A percentile compares a stretch with the other conserved stretches of the same genome.
These are phyloP conservation scores for Bhutanitis thaidina DNA, from an alignment of 2,888 invertebrate species.

Conservation along the genomic window DNA sequence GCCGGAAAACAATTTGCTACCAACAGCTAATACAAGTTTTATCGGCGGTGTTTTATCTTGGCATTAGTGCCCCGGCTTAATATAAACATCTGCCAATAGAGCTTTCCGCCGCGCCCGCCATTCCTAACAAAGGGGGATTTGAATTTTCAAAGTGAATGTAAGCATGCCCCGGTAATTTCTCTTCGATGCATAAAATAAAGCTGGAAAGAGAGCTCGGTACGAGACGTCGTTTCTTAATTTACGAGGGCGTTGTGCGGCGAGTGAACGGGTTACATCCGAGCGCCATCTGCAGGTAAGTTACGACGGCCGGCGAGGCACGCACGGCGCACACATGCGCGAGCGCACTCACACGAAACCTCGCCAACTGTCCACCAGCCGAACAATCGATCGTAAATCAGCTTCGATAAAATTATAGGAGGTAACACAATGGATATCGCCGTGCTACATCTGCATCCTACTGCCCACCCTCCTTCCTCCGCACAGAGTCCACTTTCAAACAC, in stretches of 20 bases:
- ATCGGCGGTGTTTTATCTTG: constrained; percentile 56
- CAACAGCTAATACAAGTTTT: constrained; percentile 46
- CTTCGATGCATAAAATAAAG: constrained; percentile 56
- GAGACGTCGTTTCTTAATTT: constrained; percentile 70
- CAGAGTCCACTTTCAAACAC: constrained; percentile 67
- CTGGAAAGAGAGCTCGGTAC: constrained; percentile 52
- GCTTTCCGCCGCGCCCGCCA: constrained; percentile 25
- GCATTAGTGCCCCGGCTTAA: constrained; percentile 40
- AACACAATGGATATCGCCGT: constrained; percentile 71
- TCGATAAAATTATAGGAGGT: constrained; percentile 80
- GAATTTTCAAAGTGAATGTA: constrained; percentile 27
- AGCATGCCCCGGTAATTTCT: constrained; percentile 34
- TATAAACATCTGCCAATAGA: constrained; percentile 52
- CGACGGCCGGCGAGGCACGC: constrained; percentile 36
- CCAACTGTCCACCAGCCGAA: constrained; percentile 73
- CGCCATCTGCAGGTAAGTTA: constrained; percentile 71
- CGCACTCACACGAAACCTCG: constrained; percentile 63
- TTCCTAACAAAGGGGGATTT: constrained; percentile 28
- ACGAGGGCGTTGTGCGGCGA: constrained; percentile 66
- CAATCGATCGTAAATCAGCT: constrained; percentile 80
- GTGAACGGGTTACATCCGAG: constrained; percentile 52
- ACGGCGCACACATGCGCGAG: constrained; percentile 53
- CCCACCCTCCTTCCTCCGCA: constrained; percentile 58
- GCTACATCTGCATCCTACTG: constrained; percentile 62
- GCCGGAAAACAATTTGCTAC: constrained; percentile 69